Evolutionary conservation across 2,888 invertebrate genomes (phyloP), one percentile per base, ranked within the genome.

Genomic region (Ectemnius lituratus): DNA sequence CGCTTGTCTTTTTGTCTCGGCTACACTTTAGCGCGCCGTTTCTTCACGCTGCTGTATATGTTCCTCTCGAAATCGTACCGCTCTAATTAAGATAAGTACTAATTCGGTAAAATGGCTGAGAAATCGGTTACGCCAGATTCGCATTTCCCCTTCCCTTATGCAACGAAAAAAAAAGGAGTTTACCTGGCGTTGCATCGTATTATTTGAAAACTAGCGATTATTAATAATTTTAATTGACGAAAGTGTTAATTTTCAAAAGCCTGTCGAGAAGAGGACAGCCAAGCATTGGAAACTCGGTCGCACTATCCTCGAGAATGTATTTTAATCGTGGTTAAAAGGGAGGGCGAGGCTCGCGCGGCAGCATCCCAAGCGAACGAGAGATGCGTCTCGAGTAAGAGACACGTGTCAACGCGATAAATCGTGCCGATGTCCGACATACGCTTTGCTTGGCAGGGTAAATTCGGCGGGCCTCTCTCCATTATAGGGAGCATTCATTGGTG

Each of bases 351-450:
- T 2, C 37, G 5, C 8, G 37, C 37, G 37, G 37, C 37, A 37
- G 37, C 37, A 37, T 37, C 37, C 37, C 37, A 37, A 37, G 37
- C 37, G 37, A 37, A 37, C 37, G 37, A 6, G 79, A 72, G 71
- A 73, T 71, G 77, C 67, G 71, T 69, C 73, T 64, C 71, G 14
- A 49, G 73, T 60, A 76, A 73, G 79, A 74, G 85, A 86, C 90
- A 90, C 89, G 87, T 90, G 89, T 89, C 87, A 84, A 84, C 81
- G 87, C 90, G 88, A 90, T 90, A 90, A 90, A 90, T 90, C 89
- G 88, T 89, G 70, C 74, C 84, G 84, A 89, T 89, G 87, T 84
- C 81, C 84, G 84, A 86, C 86, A 82, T 86, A 78, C 81, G 84
- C 88, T 89, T 90, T 88, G 87, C 87, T 89, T 89, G 88, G 88